phyloP scores from a whole-genome alignment of 2,113 vertebrate genomes.

The Mastomys coucha region DNA sequence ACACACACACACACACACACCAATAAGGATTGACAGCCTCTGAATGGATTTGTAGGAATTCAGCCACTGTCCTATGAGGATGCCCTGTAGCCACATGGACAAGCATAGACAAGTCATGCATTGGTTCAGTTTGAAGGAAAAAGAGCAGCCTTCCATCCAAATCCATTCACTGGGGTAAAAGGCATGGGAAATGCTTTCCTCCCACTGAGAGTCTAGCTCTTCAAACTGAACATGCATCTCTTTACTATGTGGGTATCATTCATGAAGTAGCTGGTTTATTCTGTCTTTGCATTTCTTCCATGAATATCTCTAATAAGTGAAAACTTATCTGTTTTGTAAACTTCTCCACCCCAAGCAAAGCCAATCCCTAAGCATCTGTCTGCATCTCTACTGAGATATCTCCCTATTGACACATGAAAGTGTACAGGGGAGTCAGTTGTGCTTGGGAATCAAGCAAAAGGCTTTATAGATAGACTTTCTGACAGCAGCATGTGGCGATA shows the following conservation, averaged over 20 bases:
- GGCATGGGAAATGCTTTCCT: background rate
- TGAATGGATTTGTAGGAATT: background rate
- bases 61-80: background rate
- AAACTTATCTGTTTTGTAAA: background rate
- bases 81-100: background rate
- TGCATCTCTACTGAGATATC: background rate
- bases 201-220: background rate
- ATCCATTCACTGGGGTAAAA: background rate
- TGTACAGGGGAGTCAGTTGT: background rate
- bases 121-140: background rate
- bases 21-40: background rate
- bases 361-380: background rate
- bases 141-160: conserved; percentile 5
- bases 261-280: background rate
- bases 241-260: background rate
- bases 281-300: background rate
- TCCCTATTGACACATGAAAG: background rate
- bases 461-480: background rate
- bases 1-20: background rate
- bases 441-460: background rate
- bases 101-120: background rate
- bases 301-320: conserved; percentile 3
- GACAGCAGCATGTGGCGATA: background rate
- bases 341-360: background rate
- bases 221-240: background rate